Evolutionary conservation across 2,888 invertebrate genomes (phyloP), one percentile per base, ranked within the genome.

Genomic region (Girardia tigrina): DNA sequence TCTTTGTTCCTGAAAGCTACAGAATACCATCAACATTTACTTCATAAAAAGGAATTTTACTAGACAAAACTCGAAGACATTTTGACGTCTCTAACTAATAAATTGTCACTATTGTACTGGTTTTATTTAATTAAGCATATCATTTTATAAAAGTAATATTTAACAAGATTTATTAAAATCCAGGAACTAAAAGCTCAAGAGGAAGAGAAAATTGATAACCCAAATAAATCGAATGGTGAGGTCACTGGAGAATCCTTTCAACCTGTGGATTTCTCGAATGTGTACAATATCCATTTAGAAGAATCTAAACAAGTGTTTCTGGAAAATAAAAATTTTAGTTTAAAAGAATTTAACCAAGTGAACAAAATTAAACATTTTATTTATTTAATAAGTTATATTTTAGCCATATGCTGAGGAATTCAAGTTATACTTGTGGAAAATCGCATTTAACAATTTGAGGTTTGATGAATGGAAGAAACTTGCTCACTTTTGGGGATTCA

Each of bases 401-500:
- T 81, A 82, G 75, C 81, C 81, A 1, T 79, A 80, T 36, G 80
- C 81, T 28, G 78, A 80, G 8, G 80, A 81, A 75, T 82, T 84
- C 80, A 80, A 81, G 75, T 82, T 82, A 29, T 79, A 84, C 12
- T 78, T 85, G 23, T 85, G 84, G 84, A 81, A 81, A 74, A 79
- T 85, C 27, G 82, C 85, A 6, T 83, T 83, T 0, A 83, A 82
- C 78, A 88, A 89, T 79, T 82, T 89, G 71, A 86, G 86, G 14
- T 86, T 86, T 0, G 86, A 86, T 0, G 89, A 89, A 80, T 89
- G 89, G 89, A 88, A 88, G 80, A 86, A 86, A 77, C 82, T 89
- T 42, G 89, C 89, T 0, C 83, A 86, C 28, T 87, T 88, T 79
- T 89, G 89, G 89, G 87, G 88, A 29, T 89, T 89, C 81, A 88